Evolutionary conservation across 2,113 vertebrate species (phyloP).

Genomic region (Todiramphus chloris): DNA sequence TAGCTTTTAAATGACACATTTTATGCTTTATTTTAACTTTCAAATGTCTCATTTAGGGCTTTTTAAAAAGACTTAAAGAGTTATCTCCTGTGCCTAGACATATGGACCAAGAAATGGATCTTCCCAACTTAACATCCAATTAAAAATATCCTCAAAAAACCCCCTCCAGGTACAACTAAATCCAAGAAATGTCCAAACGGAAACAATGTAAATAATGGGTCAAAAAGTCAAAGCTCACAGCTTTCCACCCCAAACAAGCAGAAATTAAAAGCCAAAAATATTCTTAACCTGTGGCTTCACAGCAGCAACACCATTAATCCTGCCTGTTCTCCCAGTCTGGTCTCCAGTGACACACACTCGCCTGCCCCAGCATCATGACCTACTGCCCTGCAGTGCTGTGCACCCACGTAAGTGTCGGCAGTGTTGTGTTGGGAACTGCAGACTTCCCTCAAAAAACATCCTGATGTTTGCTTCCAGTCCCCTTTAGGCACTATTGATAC

Average conservation of each 20-base stretch:
- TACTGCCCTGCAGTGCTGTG: accelerated
- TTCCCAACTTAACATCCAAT: neutral
- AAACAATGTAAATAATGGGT: neutral
- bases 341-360: accelerated
- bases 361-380: accelerated
- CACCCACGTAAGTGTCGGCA: neutral
- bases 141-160: neutral
- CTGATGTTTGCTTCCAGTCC: neutral
- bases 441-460: neutral
- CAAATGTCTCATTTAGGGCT: neutral
- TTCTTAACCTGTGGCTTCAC: neutral
- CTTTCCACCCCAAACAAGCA: neutral
- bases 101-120: neutral
- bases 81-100: neutral
- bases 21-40: neutral
- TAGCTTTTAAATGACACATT: neutral
- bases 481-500: neutral
- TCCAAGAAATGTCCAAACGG: neutral
- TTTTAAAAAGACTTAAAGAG: neutral
- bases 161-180: neutral
- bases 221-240: neutral
- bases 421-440: neutral
- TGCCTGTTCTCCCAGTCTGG: neutral
- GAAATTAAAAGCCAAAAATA: neutral
- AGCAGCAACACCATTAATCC: neutral